These are phyloP conservation scores for Silurus asotus DNA, from an alignment of 2,113 vertebrate genomes.

Conservation along the genomic window DNA sequence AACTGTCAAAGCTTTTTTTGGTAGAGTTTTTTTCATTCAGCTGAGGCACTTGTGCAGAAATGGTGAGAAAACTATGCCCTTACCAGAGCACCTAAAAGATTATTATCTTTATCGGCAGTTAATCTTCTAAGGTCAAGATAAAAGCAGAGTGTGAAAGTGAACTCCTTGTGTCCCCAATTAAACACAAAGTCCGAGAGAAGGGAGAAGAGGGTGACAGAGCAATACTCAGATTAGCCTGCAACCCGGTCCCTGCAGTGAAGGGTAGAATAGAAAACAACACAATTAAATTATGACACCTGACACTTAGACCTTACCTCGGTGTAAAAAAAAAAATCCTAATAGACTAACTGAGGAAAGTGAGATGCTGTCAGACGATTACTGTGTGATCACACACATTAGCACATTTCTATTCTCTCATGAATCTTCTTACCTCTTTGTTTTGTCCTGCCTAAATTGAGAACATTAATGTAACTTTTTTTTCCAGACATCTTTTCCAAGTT, in stretches of 20 bases:
- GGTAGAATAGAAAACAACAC: slow-evolving; percentile 77
- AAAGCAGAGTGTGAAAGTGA: slow-evolving; percentile 77
- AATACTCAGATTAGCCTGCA: slow-evolving; percentile 64
- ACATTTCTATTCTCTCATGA: slow-evolving; percentile 57
- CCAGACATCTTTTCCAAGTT: slow-evolving; percentile 55
- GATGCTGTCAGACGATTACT: slow-evolving; percentile 75
- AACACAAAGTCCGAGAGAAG: slow-evolving; percentile 54
- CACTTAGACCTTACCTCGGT: slow-evolving; percentile 74
- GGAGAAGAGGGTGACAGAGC: slow-evolving; percentile 54
- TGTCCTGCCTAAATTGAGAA: slow-evolving; percentile 54
- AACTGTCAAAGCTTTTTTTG: slow-evolving; percentile 30
- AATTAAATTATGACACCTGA: slow-evolving; percentile 84
- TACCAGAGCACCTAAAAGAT: slow-evolving; percentile 36
- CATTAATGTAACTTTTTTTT: slow-evolving; percentile 41
- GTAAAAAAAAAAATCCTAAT: slow-evolving; percentile 70
- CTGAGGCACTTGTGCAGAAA: slow-evolving; percentile 33
- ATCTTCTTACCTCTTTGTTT: slow-evolving; percentile 39
- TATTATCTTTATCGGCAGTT: slow-evolving; percentile 72
- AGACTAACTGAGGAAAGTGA: slow-evolving; percentile 72
- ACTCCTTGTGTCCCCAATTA: slow-evolving; percentile 77
- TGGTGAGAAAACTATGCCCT: slow-evolving; percentile 43
- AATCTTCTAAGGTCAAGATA: slow-evolving; percentile 79
- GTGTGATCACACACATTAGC: slow-evolving; percentile 74
- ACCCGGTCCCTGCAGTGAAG: slow-evolving; percentile 67
- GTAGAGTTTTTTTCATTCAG: background rate